Evolutionary conservation across 1,140 invertebrate genomes (phyloP), one percentile per base, ranked within the genome.

Genomic region (Pseudomyrmex cubaensis): DNA sequence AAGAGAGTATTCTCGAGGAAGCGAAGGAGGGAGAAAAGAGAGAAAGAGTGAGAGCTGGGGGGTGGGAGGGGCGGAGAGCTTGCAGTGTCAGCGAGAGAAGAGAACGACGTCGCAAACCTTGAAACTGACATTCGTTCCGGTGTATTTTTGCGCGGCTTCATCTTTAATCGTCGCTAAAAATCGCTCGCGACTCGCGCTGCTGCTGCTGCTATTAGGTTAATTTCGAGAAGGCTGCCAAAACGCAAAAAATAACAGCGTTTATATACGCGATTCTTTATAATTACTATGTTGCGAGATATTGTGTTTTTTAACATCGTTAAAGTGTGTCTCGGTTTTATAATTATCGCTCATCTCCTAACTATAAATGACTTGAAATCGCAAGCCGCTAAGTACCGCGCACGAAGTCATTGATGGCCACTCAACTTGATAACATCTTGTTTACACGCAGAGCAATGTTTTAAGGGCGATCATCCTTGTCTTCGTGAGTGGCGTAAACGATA

Each of bases 61-160:
- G 35, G 35, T 0, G 9, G 9, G 20, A 56, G 44, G 67, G 35
- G 59, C n/a, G 48, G 35, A 56, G 13, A 17, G 10, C 17, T 10
- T 46, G 69, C 77, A 52, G 56, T 62, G 69, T 82, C 57, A 75
- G 72, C 61, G 64, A 63, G 74, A 69, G 54, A 48, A 74, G 73
- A 61, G 25, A 64, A 78, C 46, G 50, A 13, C 48, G 15, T 3
- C 4, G 13, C 44, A 83, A 17, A 69, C 90, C 88, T 91, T 88
- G 90, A 89, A 85, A 88, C 87, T 85, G 78, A 73, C 84, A 67
- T 67, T 83, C 66, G 78, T 87, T 83, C 62, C 61, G 78, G 66
- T 73, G 15, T 83, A 75, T n/a, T 69, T 87, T 75, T 50, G 61
- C 54, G 59, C 25, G 35, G 52, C 50, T 83, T 54, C 77, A 73